A percentile compares a stretch with the other conserved stretches of the same genome.
These are phyloP conservation scores for Pelochelys cantorii DNA, from an alignment of 2,797 vertebrate genomes.

Conservation along the genomic window DNA sequence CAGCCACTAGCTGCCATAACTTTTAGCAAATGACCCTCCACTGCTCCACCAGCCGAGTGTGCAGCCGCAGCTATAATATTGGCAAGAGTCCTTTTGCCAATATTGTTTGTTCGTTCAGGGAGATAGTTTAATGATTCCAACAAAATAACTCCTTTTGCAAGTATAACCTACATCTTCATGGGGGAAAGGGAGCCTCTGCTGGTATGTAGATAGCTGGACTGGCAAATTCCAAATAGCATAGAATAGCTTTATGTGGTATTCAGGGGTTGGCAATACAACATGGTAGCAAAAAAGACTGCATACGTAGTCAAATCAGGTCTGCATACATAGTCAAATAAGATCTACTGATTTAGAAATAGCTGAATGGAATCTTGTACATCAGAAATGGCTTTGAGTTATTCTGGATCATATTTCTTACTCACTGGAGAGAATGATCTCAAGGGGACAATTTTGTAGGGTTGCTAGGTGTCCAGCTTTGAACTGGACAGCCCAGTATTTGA, in stretches of 20 bases:
- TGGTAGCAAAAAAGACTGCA: no score
- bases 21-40: neutral
- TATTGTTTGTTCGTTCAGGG: neutral
- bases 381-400: neutral
- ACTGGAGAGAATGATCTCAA: neutral
- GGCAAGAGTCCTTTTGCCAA: neutral
- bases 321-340: rapidly evolving
- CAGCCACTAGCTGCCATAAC: neutral
- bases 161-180: neutral
- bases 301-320: neutral
- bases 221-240: neutral
- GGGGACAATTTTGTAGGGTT: neutral
- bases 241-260: neutral
- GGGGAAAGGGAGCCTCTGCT: neutral
- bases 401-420: neutral
- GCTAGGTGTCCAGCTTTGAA: no score
- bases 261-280: no score
- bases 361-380: neutral
- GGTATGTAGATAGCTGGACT: neutral
- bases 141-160: neutral
- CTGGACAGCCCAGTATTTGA: no score
- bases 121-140: neutral
- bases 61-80: neutral
- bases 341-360: neutral
- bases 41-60: neutral